These are phyloP conservation scores for Gnatocerus cornutus DNA, from an alignment of 2,888 invertebrate species.

Conservation along the genomic window DNA sequence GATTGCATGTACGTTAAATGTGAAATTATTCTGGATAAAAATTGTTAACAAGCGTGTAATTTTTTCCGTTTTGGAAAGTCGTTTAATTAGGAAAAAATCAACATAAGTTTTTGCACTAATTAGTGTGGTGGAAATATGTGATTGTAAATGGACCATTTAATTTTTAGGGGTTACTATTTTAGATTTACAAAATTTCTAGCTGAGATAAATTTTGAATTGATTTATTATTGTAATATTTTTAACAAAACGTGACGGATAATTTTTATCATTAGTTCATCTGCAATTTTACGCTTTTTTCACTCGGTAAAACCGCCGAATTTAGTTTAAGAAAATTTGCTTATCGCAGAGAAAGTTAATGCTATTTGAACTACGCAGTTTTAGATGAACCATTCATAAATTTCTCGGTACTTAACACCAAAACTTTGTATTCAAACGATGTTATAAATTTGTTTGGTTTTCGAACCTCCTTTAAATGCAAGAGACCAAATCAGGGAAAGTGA, in stretches of 20 bases:
- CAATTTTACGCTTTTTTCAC: too few species aligned
- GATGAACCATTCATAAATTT: neutral
- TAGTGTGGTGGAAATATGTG: neutral
- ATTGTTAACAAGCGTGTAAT: constrained; percentile 20
- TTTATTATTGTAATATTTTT: too few species aligned
- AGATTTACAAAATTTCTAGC: too few species aligned
- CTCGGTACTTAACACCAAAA: neutral
- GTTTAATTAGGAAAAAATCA: constrained; percentile 25
- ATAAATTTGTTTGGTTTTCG: too few species aligned
- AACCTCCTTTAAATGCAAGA: too few species aligned
- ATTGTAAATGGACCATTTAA: constrained; percentile 9
- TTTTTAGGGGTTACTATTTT: neutral
- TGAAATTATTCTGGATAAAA: constrained; percentile 18
- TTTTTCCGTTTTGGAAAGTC: constrained; percentile 32
- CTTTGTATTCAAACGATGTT: too few species aligned
- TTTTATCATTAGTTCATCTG: too few species aligned
- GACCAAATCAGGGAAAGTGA: too few species aligned
- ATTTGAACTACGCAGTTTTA: neutral
- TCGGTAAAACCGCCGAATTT: too few species aligned
- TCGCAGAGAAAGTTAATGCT: neutral
- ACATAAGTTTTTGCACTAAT: constrained; percentile 32
- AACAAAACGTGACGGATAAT: too few species aligned
- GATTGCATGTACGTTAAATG: constrained; percentile 19
- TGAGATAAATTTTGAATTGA: too few species aligned
- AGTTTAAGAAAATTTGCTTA: neutral